Evolutionary conservation across 2,797 vertebrate species (phyloP).

Genomic region (Microhierax caerulescens): DNA sequence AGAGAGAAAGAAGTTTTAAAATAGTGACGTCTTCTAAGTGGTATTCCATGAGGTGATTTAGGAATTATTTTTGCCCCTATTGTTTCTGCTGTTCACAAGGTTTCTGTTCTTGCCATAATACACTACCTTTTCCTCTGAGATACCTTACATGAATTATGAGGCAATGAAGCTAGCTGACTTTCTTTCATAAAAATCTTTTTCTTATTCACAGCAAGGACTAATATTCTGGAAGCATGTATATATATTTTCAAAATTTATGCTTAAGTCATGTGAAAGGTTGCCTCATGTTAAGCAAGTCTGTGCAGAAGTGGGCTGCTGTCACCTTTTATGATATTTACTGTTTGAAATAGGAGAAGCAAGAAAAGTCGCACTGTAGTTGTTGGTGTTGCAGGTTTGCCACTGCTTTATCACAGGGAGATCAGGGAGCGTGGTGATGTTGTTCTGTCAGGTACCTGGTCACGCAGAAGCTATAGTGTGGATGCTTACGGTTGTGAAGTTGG

Average conservation of each 20-base stretch:
- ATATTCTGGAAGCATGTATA: neutral
- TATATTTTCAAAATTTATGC: neutral
- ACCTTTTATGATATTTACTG: fast-evolving
- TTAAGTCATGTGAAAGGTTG: neutral
- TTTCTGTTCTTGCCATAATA: neutral
- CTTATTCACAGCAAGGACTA: neutral
- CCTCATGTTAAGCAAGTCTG: neutral
- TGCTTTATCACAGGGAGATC: neutral
- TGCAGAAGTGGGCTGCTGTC: neutral
- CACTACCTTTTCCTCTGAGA: neutral
- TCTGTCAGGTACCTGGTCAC: neutral
- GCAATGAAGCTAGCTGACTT: neutral
- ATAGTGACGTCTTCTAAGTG: neutral
- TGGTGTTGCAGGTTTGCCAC: neutral
- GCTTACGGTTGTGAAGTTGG: neutral
- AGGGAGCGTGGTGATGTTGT: neutral
- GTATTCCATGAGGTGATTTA: neutral
- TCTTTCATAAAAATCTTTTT: neutral
- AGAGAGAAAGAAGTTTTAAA: neutral
- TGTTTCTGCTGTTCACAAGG: neutral
- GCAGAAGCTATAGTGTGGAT: neutral
- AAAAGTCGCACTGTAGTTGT: neutral
- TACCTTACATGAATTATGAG: neutral
- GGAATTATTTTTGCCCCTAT: neutral
- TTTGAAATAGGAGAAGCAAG: neutral